Conservation (phyloP, 2,888 invertebrate genomes). For the Heliconius charithonia region DNA sequence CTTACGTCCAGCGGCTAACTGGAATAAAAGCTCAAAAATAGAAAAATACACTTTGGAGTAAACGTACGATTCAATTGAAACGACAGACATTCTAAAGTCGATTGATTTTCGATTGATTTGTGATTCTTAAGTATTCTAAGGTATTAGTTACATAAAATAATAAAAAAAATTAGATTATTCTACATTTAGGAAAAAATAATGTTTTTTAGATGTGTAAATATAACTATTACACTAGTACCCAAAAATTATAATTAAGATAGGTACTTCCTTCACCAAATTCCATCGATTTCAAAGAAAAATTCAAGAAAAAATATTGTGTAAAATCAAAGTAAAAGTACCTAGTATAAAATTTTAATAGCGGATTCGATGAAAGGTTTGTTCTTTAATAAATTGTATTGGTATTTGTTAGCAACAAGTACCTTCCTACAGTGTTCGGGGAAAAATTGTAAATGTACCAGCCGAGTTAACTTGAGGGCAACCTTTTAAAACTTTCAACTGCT, state of each 20-base stretch:
- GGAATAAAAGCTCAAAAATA: slow-evolving; percentile 30
- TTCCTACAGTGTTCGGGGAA: slow-evolving; percentile 17
- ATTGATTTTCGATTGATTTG: neutral
- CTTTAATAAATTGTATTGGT: slow-evolving; percentile 17
- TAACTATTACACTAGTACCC: too few species aligned
- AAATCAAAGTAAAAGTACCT: neutral
- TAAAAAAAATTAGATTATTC: neutral
- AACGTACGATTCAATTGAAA: neutral
- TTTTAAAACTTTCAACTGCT: slow-evolving; percentile 20
- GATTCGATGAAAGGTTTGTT: slow-evolving; percentile 23
- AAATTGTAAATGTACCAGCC: slow-evolving; percentile 23
- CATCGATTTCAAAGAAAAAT: too few species aligned
- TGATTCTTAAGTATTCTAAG: neutral
- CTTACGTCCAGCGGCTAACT: slow-evolving; percentile 43
- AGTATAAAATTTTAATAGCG: neutral
- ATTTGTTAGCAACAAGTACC: slow-evolving; percentile 23
- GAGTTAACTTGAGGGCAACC: slow-evolving; percentile 23
- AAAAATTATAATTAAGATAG: too few species aligned
- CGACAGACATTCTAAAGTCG: neutral
- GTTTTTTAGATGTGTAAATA: neutral
- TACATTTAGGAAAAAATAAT: neutral
- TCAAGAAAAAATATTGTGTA: neutral
- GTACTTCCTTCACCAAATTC: too few species aligned
- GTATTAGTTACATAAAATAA: too few species aligned
- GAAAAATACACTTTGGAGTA: neutral